Conservation (phyloP, 2,113 vertebrate species). For the Orientallactaga bullata region DNA sequence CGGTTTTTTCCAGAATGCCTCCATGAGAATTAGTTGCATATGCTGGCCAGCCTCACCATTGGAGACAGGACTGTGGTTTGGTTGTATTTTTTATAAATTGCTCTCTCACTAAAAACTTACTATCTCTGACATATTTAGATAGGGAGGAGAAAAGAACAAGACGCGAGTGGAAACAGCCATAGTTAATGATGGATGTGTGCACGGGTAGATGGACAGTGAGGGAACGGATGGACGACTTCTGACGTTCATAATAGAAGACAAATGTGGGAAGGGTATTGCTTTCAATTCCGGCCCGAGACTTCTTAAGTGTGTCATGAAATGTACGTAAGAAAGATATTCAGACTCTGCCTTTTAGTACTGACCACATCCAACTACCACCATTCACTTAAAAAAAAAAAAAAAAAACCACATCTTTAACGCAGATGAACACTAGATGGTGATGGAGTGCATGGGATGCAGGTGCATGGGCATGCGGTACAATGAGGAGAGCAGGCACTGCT, state of each 20-base stretch:
- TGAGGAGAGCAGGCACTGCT: background rate
- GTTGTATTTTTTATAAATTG: slow-evolving; percentile 75
- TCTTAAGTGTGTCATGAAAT: slow-evolving; percentile 59
- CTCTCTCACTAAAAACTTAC: slow-evolving; percentile 75
- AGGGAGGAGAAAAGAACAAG: slow-evolving; percentile 43
- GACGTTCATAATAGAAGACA: slow-evolving; percentile 67
- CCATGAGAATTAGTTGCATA: slow-evolving; percentile 89
- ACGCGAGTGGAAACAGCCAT: slow-evolving; percentile 49
- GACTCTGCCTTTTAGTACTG: slow-evolving; percentile 8
- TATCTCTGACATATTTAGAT: slow-evolving; percentile 73
- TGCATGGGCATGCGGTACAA: rapidly evolving
- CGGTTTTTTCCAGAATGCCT: slow-evolving; percentile 88
- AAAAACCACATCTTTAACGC: background rate
- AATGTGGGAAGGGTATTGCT: slow-evolving; percentile 57
- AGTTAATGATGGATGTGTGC: slow-evolving; percentile 34
- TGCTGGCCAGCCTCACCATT: slow-evolving; percentile 85
- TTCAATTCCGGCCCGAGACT: slow-evolving; percentile 33
- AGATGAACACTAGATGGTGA: background rate
- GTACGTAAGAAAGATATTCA: slow-evolving; percentile 49
- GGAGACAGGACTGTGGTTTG: slow-evolving; percentile 81
- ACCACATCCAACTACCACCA: slow-evolving; percentile 29
- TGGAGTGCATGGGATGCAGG: background rate
- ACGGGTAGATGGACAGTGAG: background rate
- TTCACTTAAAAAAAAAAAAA: slow-evolving; percentile 1
- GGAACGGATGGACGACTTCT: slow-evolving; percentile 50